Evolutionary conservation across 2,113 vertebrate genomes (phyloP).

Genomic region (Clarias gariepinus): DNA sequence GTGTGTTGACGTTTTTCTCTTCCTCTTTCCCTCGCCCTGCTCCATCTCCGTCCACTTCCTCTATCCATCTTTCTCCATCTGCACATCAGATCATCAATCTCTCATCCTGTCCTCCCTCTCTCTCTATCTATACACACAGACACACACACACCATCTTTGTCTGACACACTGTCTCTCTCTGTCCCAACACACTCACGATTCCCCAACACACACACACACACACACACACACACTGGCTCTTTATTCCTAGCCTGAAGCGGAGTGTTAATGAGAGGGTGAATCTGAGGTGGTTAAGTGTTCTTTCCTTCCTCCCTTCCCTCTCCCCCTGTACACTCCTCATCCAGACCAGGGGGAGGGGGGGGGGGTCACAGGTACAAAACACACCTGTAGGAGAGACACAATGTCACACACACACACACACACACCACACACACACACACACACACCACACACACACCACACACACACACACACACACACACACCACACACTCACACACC

Average conservation of each 20-base stretch:
- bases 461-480: conserved; percentile 21
- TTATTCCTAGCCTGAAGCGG: conserved; percentile 34
- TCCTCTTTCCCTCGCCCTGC: conserved; percentile 39
- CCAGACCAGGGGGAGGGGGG: neutral
- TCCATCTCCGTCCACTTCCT: conserved; percentile 57
- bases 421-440: neutral
- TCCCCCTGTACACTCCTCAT: conserved; percentile 10
- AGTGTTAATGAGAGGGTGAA: conserved; percentile 46
- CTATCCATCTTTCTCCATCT: conserved; percentile 61
- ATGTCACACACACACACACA: neutral
- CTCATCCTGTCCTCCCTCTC: conserved; percentile 47
- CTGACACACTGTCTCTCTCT: conserved; percentile 37
- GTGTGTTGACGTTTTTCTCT: conserved; percentile 48
- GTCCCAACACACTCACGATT: no score
- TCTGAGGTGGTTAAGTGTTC: conserved; percentile 29
- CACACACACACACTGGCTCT: conserved; percentile 20
- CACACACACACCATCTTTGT: conserved; percentile 27
- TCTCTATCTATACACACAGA: conserved; percentile 27
- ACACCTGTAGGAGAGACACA: conserved; percentile 36
- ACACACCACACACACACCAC: no score
- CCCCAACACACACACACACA: conserved; percentile 19
- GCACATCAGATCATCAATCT: conserved; percentile 54
- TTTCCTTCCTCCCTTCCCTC: neutral
- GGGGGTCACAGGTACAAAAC: conserved; percentile 27
- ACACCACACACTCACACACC: no score